Evolutionary conservation across 2,113 vertebrate species (phyloP).

Genomic region (Tachysurus vachellii): DNA sequence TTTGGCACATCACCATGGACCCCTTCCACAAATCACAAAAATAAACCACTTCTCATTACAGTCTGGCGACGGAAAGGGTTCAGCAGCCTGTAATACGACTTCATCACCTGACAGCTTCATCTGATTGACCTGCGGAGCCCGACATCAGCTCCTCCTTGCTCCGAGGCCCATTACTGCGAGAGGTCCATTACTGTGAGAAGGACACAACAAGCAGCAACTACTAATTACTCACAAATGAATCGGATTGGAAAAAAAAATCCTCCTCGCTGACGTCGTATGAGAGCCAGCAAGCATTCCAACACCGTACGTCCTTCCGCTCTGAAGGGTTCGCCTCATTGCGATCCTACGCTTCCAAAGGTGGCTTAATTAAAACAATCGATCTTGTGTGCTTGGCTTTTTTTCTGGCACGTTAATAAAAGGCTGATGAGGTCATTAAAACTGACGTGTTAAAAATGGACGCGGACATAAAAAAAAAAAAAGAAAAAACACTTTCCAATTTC

Average conservation of each 20-base stretch:
- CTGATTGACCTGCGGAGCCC: neutral
- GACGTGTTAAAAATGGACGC: neutral
- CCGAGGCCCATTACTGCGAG: neutral
- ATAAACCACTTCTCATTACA: conserved; percentile 17
- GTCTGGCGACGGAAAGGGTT: conserved; percentile 5
- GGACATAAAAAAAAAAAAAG: too few relatives aligned
- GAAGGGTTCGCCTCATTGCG: neutral
- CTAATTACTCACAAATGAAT: conserved; percentile 42
- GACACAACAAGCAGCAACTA: conserved; percentile 7
- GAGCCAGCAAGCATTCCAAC: conserved; percentile 14
- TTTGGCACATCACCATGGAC: neutral
- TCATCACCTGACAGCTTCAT: neutral
- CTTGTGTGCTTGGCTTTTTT: conserved; percentile 10
- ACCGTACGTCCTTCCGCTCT: conserved; percentile 17
- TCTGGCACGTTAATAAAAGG: conserved; percentile 13
- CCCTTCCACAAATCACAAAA: conserved; percentile 10
- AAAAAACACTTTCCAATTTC: neutral
- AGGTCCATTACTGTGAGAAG: neutral
- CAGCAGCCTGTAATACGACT: neutral
- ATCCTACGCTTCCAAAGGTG: conserved; percentile 45
- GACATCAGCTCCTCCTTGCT: neutral
- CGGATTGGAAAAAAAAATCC: conserved; percentile 13
- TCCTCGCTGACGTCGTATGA: neutral
- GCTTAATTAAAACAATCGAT: conserved; percentile 54
- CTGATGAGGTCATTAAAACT: conserved; percentile 36